Percentiles rank a stretch among this genome's conserved stretches.
These are phyloP conservation scores for Pithecia hirsuta DNA, from an alignment of 2,797 vertebrate genomes.

Conservation along the genomic window DNA sequence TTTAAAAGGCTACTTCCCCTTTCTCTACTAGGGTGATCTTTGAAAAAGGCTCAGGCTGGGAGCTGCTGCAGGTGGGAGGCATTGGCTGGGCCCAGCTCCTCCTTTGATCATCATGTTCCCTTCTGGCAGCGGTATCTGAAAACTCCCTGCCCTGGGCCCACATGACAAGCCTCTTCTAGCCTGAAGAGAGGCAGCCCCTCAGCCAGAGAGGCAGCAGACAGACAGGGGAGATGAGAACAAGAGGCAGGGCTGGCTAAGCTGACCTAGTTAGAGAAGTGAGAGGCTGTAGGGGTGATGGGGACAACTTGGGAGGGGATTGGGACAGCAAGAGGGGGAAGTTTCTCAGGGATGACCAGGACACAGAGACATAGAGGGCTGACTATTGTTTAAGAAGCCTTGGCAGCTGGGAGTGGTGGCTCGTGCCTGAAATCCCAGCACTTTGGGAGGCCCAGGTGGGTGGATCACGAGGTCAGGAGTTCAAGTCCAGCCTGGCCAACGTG, in stretches of 20 bases:
- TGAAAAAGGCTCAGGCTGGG: constrained; percentile 19
- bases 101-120: constrained; percentile 42
- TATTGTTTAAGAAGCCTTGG: not conserved
- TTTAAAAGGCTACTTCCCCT: constrained; percentile 14
- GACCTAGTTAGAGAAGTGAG: constrained; percentile 53
- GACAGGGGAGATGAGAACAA: not conserved
- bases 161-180: not conserved
- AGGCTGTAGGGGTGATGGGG: not conserved
- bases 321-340: not conserved
- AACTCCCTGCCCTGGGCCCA: not conserved
- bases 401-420: not conserved
- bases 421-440: no score
- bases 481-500: no score
- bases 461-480: no score
- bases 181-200: not conserved
- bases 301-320: not conserved
- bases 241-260: constrained; percentile 6
- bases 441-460: no score
- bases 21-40: constrained; percentile 31
- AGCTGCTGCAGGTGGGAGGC: constrained; percentile 14
- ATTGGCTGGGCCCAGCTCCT: not conserved
- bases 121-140: not conserved
- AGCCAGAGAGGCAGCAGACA: not conserved
- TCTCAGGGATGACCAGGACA: not conserved
- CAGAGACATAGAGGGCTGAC: not conserved